A percentile compares a stretch with the other conserved stretches of the same genome.
These are phyloP conservation scores for Pseudonaja textilis DNA, from an alignment of 2,113 vertebrate species.

Conservation along the genomic window DNA sequence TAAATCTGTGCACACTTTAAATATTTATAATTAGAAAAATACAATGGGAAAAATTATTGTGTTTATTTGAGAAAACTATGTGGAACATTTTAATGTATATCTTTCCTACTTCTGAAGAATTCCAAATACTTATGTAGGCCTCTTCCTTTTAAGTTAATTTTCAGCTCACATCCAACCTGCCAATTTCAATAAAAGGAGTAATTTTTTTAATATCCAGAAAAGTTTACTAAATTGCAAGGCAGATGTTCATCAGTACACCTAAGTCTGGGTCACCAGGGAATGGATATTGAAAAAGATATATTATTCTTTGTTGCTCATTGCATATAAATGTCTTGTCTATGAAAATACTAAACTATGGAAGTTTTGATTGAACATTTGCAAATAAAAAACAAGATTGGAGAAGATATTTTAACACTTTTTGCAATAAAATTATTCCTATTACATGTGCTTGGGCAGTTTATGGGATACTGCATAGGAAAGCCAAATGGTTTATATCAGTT, in stretches of 20 bases:
- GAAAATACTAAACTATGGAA: not conserved
- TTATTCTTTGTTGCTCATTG: not conserved
- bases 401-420: not conserved
- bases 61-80: slow-evolving; percentile 16
- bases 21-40: slow-evolving; percentile 25
- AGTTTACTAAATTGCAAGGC: not conserved
- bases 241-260: not conserved
- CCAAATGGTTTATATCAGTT: not conserved
- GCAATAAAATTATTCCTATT: not conserved
- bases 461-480: not conserved
- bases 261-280: not conserved
- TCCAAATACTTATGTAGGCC: slow-evolving; percentile 8
- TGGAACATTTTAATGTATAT: not conserved
- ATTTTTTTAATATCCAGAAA: not conserved
- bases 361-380: not conserved
- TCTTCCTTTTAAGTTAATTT: not conserved
- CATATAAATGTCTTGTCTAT: not conserved
- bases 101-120: slow-evolving; percentile 12
- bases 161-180: not conserved
- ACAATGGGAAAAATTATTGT: fast-evolving
- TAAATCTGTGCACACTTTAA: slow-evolving; percentile 13
- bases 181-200: fast-evolving
- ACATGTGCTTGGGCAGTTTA: not conserved
- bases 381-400: not conserved
- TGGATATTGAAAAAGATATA: slow-evolving; percentile 24